Percentiles rank a stretch among this genome's conserved stretches.
phyloP scores from a whole-genome alignment of 2,888 invertebrate species.

The Drosophila eohydei region DNA sequence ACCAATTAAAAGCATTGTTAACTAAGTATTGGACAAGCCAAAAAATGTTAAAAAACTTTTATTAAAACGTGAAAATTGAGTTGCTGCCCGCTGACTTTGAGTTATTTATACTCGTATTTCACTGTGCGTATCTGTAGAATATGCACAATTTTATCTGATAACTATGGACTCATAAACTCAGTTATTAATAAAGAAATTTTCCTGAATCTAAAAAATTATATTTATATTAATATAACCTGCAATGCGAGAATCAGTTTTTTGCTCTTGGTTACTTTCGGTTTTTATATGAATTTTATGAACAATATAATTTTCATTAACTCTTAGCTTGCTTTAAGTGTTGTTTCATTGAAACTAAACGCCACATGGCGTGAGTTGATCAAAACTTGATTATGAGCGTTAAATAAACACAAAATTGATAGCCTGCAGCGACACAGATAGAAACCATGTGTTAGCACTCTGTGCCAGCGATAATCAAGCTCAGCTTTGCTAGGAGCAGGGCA shows the following conservation, averaged over 20 bases:
- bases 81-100: background rate
- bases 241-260: background rate
- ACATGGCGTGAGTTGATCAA: conserved; percentile 21
- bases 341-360: background rate
- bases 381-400: conserved; percentile 32
- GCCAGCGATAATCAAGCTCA: conserved; percentile 38
- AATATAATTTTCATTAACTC: background rate
- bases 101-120: background rate
- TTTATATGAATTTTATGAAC: background rate
- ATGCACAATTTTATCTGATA: background rate
- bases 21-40: background rate
- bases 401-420: conserved; percentile 46
- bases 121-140: background rate
- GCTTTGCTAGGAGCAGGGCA: background rate
- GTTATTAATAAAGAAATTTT: background rate
- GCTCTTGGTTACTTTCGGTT: too few species aligned
- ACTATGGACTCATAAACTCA: background rate
- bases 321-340: conserved; percentile 2
- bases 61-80: background rate
- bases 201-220: background rate
- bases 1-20: background rate
- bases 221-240: background rate
- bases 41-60: background rate
- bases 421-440: background rate
- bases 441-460: conserved; percentile 1